Base-by-base conservation (phyloP, 2,113 vertebrate genomes). In the Sclerurus mexicanus region DNA sequence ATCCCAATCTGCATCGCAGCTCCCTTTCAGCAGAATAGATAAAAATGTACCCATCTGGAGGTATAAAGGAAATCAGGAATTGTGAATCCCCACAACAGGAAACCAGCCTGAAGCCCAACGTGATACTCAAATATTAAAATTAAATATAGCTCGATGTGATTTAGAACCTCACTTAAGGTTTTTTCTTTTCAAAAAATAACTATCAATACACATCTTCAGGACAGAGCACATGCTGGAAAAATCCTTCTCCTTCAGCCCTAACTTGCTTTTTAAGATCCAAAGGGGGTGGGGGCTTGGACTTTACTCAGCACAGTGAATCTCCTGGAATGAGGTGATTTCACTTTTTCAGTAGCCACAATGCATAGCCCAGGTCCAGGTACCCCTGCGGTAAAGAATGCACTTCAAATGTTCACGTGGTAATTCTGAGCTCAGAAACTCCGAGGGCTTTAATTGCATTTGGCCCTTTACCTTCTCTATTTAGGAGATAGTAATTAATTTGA, bases 381-480 rank as follows among this genome's bases (percentile, higher is more conserved):
- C n/a, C 30, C 71, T 33, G 24, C 15, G 46, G 68, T 71, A 77
- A 87, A 87, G 81, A 58, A 49, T 53, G 42, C 24, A 52, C 49
- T 85, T 73, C 27, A 87, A 93, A 78, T 63, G 3, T 39, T 71
- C 60, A 17, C 22, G 35, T 69, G 58, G 63, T 52, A 93, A 95
- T 78, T 90, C 68, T 4, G 3, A 90, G 50, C 52, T 92, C 56
- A 81, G 21, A 84, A 77, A 56, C 47, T 73, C 50, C 1, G 15
- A 84, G 42, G 64, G 62, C 73, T 90, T 92, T 94, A 88, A 80
- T 67, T 88, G 79, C 31, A 92, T 92, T 90, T 95, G 85, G 58
- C 28, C 63, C 62, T 94, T 96, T 80, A 91, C 76, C 59, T 85
- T 92, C 50, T 80, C 37, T 82, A 87, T 85, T 94, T 73, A 87